Conservation (phyloP, 2,113 vertebrate species). For the Lucifuga dentata region DNA sequence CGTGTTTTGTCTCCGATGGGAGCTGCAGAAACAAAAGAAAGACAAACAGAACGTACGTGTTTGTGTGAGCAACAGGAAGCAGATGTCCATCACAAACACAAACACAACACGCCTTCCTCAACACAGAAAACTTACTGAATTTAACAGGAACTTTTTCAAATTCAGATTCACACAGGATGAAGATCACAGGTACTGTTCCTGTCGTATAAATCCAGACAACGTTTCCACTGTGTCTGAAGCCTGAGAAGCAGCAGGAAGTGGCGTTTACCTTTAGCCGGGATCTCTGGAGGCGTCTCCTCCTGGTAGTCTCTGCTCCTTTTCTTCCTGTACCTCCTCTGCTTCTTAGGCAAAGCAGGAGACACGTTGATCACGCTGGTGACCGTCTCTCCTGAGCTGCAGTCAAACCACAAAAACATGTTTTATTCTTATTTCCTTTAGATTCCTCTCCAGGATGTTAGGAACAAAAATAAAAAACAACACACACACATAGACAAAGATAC, state of each 20-base stretch:
- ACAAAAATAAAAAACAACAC: too few species aligned
- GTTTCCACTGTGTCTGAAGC: too few species aligned
- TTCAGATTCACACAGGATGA: too few species aligned
- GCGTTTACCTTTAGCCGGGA: slow-evolving; percentile 97
- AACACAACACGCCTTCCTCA: not conserved
- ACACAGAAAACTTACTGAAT: not conserved
- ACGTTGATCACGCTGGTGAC: slow-evolving; percentile 87
- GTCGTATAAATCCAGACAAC: too few species aligned
- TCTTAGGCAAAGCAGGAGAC: slow-evolving; percentile 90
- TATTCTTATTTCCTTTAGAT: not conserved
- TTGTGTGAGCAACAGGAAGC: not conserved
- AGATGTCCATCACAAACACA: slow-evolving; percentile 12
- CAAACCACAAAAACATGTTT: not conserved
- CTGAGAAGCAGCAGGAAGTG: too few species aligned
- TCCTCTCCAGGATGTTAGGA: too few species aligned
- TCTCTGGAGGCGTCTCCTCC: slow-evolving; percentile 88
- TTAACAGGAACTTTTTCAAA: too few species aligned
- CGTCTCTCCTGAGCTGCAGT: slow-evolving; percentile 90
- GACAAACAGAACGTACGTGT: slow-evolving; percentile 4
- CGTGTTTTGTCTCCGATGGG: slow-evolving; percentile 86
- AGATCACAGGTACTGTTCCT: too few species aligned
- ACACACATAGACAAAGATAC: too few species aligned
- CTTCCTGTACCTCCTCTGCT: slow-evolving; percentile 84
- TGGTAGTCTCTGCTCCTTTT: slow-evolving; percentile 79
- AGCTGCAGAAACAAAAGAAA: slow-evolving; percentile 75